Percentiles rank a stretch among this genome's conserved stretches.
Evolutionary conservation across 1,140 invertebrate genomes (phyloP).

Genomic region (Drosophila repleta): DNA sequence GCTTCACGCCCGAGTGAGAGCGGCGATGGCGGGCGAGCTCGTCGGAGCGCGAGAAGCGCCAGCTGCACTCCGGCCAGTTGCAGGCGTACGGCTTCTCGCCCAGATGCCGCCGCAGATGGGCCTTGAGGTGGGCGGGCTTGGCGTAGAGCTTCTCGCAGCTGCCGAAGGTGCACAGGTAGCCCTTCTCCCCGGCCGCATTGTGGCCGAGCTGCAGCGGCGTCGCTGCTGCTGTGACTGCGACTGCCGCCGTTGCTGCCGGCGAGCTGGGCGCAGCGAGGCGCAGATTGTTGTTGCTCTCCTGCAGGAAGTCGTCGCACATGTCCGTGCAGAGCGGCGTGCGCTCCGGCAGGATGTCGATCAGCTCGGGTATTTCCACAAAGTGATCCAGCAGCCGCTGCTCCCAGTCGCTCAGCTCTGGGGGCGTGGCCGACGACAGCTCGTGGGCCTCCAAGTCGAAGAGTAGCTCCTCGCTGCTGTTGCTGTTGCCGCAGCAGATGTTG

Average conservation of each 20-base stretch:
- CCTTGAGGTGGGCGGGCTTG: conserved; percentile 97
- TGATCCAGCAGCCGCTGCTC: conserved; percentile 74
- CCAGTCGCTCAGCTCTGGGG: conserved; percentile 73
- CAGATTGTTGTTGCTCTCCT: conserved; percentile 78
- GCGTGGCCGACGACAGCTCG: neutral
- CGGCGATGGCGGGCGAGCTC: conserved; percentile 89
- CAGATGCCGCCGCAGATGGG: conserved; percentile 95
- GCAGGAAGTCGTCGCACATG: conserved; percentile 83
- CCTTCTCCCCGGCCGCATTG: conserved; percentile 77
- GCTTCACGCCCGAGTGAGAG: conserved; percentile 90
- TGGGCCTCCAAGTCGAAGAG: conserved; percentile 49
- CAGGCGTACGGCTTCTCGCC: conserved; percentile 97
- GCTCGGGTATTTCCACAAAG: conserved; percentile 77
- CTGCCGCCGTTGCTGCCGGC: neutral
- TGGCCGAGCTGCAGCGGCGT: conserved; percentile 29
- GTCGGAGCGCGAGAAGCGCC: conserved; percentile 97
- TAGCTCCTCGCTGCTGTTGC: conserved; percentile 6
- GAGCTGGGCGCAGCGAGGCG: conserved; percentile 39
- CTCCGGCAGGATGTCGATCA: conserved; percentile 81
- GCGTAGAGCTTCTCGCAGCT: conserved; percentile 91
- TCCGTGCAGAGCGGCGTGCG: conserved; percentile 84
- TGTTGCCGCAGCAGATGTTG: conserved; percentile 13
- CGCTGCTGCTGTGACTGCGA: neutral
- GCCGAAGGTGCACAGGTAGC: conserved; percentile 86
- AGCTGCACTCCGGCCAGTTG: conserved; percentile 95